Evolutionary conservation across 1,140 invertebrate genomes (phyloP).

Genomic region (Drosophila paulistorum): DNA sequence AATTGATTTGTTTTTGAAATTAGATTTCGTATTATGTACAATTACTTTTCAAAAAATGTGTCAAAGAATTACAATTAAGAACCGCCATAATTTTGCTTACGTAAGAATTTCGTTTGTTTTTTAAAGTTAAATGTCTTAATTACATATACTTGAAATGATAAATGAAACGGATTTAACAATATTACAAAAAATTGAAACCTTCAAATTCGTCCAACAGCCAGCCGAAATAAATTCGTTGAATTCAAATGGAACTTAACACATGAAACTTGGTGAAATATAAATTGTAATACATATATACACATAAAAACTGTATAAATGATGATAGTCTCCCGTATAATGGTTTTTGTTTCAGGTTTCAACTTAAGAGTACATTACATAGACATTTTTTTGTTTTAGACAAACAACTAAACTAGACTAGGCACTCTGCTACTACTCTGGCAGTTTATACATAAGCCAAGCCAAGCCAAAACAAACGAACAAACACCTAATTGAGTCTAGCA

Average conservation of each 20-base stretch:
- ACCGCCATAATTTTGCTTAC: neutral
- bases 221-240: conserved; percentile 1
- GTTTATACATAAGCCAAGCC: conserved; percentile 9
- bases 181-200: conserved; percentile 6
- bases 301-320: neutral
- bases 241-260: neutral
- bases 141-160: neutral
- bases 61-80: neutral
- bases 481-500: neutral
- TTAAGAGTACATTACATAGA: conserved; percentile 1
- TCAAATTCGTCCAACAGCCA: neutral
- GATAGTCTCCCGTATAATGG: conserved; percentile 1
- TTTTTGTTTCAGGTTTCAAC: conserved; percentile 6
- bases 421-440: conserved; percentile 10
- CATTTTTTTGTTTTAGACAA: neutral
- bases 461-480: neutral
- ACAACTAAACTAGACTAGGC: neutral
- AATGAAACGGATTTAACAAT: conserved; percentile 1
- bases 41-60: too few relatives aligned
- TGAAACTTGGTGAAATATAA: conserved; percentile 1
- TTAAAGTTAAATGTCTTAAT: neutral
- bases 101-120: neutral
- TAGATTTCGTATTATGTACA: neutral
- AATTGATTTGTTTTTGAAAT: neutral
- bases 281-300: conserved; percentile 3